These are phyloP conservation scores for Sebastolobus altivelis DNA, from an alignment of 2,797 vertebrate species.

Conservation along the genomic window DNA sequence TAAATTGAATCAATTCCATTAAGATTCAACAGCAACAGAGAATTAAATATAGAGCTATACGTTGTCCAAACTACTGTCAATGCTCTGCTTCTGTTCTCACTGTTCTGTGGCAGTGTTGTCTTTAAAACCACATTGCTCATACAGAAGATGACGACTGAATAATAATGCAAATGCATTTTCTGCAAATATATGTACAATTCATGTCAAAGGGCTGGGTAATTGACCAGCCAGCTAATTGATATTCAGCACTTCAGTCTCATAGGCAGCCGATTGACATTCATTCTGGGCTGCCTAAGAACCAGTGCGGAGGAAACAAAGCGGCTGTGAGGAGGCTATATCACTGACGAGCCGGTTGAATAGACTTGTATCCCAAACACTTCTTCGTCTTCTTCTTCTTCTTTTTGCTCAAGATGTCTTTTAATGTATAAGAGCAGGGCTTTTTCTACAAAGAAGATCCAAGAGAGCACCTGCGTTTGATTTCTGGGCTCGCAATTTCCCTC, in stretches of 20 bases:
- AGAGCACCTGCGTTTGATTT: slow-evolving; percentile 74
- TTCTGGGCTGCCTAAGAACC: slow-evolving; percentile 28
- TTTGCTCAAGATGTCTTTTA: slow-evolving; percentile 65
- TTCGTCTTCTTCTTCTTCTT: slow-evolving; percentile 5
- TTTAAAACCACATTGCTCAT: slow-evolving; percentile 3
- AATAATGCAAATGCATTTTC: slow-evolving; percentile 17
- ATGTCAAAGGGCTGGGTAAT: slow-evolving; percentile 28
- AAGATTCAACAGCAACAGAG: background rate
- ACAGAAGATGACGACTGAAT: background rate
- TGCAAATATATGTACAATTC: slow-evolving; percentile 5
- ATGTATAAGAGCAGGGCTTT: slow-evolving; percentile 49
- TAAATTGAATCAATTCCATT: slow-evolving; percentile 3
- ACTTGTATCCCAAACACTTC: slow-evolving; percentile 14
- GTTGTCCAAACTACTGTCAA: background rate
- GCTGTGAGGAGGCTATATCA: slow-evolving; percentile 32
- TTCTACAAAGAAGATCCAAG: slow-evolving; percentile 64
- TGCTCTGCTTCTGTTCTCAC: background rate
- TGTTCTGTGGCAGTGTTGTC: background rate
- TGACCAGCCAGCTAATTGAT: slow-evolving; percentile 42
- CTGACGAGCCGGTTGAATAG: slow-evolving; percentile 46
- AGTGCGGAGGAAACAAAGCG: slow-evolving; percentile 48
- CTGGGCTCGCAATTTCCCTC: slow-evolving; percentile 61
- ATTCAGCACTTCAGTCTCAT: slow-evolving; percentile 34
- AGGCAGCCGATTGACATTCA: slow-evolving; percentile 36
- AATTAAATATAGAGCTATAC: background rate